Conservation (phyloP, 2,888 invertebrate species). For the Hypercompe scribonia region DNA sequence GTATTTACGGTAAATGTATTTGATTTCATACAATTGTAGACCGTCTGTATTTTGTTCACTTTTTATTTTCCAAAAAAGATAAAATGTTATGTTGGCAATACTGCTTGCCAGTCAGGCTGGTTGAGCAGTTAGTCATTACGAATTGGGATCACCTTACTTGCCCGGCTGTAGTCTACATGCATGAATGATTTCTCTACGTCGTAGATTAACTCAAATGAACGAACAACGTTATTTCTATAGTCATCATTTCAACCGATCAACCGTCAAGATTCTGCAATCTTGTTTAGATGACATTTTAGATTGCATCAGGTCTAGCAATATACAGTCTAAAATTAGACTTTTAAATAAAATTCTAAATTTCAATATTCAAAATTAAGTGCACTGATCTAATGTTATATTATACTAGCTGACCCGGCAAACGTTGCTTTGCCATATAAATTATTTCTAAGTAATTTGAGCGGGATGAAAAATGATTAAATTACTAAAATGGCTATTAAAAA, state of each 20-base stretch:
- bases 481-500: too few species aligned
- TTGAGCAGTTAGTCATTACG: constrained; percentile 53
- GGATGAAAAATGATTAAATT: too few species aligned
- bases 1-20: neutral
- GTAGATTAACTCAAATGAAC: constrained; percentile 32
- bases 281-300: constrained; percentile 36
- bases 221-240: constrained; percentile 27
- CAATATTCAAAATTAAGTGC: neutral
- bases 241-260: constrained; percentile 24
- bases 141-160: constrained; percentile 72
- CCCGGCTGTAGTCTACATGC: constrained; percentile 45
- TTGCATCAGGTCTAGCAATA: constrained; percentile 7
- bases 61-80: neutral
- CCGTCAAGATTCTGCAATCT: constrained; percentile 38
- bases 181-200: constrained; percentile 38
- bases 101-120: constrained; percentile 44
- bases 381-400: neutral
- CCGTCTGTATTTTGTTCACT: neutral
- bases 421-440: too few species aligned
- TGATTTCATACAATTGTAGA: neutral
- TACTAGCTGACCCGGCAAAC: too few species aligned
- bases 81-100: constrained; percentile 40
- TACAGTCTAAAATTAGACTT: neutral
- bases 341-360: neutral
- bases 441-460: too few species aligned